Base-by-base conservation (phyloP, 2,888 invertebrate genomes). In the Taenaris catops region DNA sequence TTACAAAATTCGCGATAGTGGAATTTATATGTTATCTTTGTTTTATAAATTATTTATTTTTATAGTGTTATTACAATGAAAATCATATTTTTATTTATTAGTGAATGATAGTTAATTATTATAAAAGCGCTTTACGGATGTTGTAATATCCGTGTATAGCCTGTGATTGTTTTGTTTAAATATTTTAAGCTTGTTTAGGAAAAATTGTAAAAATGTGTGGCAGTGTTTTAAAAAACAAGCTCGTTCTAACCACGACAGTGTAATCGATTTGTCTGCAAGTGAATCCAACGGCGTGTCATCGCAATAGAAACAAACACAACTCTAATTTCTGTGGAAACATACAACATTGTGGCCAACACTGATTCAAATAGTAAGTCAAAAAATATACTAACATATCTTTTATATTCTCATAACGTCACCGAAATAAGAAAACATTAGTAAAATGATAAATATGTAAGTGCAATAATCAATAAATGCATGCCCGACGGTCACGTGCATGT, bases 81-180 rank as follows among this genome's bases (percentile, higher is more conserved):
- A 69, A 73, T 61, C 63, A 75, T 66, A 72, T 73, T 64, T 75
- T 80, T 84, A 84, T 84, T 83, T 83, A 81, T 72, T 83, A 83
- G 84, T 83, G 79, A 81, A 84, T 75, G 48, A 67, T 83, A 83
- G 83, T 71, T 70, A 59, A 83, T 72, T 81, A 72, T 80, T 76
- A 53, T 66, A 71, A 69, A 70, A 63, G 68, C 74, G 70, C 69
- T 70, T 58, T 61, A 63, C 59, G 58, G 58, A 63, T 68, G 66
- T 62, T 63, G 57, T 68, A 78, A 70, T 74, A 67, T 72, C 66
- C 63, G 63, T 73, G 70, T 63, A 65, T 78, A 79, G 75, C 65
- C 59, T 74, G 81, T 81, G 81, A 81, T 81, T 80, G 72, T 80
- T 81, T 80, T 72, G 70, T 75, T 74, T 63, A 52, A 64, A 72